Evolutionary conservation across 2,797 vertebrate species (phyloP).

Genomic region (Prunella strophiata): DNA sequence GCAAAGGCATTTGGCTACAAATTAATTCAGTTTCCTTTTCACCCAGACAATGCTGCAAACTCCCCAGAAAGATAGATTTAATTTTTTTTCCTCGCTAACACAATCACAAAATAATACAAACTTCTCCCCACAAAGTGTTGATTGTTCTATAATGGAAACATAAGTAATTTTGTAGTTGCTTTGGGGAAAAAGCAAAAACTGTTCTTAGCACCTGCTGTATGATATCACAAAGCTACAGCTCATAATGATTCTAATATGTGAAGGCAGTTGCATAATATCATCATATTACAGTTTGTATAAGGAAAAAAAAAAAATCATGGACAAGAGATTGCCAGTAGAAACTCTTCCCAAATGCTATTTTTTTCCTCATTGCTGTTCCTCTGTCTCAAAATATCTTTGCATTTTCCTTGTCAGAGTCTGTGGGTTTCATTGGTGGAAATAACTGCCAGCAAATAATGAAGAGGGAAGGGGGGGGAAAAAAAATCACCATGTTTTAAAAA

Average conservation of each 20-base stretch:
- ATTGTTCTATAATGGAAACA: conserved; percentile 67
- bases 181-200: conserved; percentile 63
- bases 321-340: conserved; percentile 48
- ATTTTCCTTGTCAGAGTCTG: conserved; percentile 46
- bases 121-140: conserved; percentile 56
- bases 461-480: background rate
- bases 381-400: conserved; percentile 51
- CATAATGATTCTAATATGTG: conserved; percentile 56
- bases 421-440: conserved; percentile 34
- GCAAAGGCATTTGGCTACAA: background rate
- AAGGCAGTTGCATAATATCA: conserved; percentile 55
- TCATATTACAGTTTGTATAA: conserved; percentile 57
- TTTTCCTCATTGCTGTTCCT: conserved; percentile 29
- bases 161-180: conserved; percentile 69
- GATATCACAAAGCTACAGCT: conserved; percentile 65
- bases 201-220: conserved; percentile 72
- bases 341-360: conserved; percentile 19
- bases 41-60: conserved; percentile 15
- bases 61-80: conserved; percentile 8
- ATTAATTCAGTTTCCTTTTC: conserved; percentile 49
- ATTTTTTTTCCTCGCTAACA: background rate
- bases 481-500: conserved; percentile 25
- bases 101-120: conserved; percentile 55
- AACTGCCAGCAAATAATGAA: conserved; percentile 47
- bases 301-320: conserved; percentile 19